Base-by-base conservation (phyloP, 2,797 vertebrate genomes). In the Smutsia temminckii region DNA sequence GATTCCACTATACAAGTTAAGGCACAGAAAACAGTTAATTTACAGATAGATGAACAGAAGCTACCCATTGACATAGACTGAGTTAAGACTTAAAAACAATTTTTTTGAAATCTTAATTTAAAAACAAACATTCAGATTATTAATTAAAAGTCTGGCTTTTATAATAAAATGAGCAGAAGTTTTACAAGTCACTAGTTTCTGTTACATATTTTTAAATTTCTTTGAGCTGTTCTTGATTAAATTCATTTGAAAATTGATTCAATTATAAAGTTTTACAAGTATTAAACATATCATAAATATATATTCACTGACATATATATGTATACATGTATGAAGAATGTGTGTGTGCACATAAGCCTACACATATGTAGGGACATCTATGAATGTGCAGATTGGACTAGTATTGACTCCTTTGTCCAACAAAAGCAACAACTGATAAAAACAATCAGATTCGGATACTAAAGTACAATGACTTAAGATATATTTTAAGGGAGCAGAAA, bases 31-130 rank as follows among this genome's bases (percentile, higher is more conserved):
- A 95, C 5, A 42, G 51, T 34, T 92, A 85, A 89, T 37, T 91
- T 93, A 87, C 18, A 97, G 34, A 34, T 25, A 32, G 32, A 63
- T 14, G 32, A 46, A 42, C 9, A 94, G 85, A 95, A 92, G 91
- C 46, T 74, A 37, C 14, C 34, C 20, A 85, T 34, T 23, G 42
- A 85, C 59, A 92, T 23, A 68, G 53, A 37, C 0, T 95, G 53
- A 92, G 21, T 94, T 27, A 85, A 66, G 49, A 81, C 32, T 59
- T 25, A 57, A 83, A 93, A 53, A 46, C 9, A 72, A 10, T 46
- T 46, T 42, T 42, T 95, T 87, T 3, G n/a, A 92, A 71, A 49
- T 40, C 16, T 78, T 83, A 83, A 75, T 86, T 57, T 61, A 74
- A 85, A 91, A 92, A 83, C 42, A 59, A 74, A 93, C 29, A 51